Base-by-base conservation (phyloP, 2,888 invertebrate genomes). In the Drosophila tanythrix region DNA sequence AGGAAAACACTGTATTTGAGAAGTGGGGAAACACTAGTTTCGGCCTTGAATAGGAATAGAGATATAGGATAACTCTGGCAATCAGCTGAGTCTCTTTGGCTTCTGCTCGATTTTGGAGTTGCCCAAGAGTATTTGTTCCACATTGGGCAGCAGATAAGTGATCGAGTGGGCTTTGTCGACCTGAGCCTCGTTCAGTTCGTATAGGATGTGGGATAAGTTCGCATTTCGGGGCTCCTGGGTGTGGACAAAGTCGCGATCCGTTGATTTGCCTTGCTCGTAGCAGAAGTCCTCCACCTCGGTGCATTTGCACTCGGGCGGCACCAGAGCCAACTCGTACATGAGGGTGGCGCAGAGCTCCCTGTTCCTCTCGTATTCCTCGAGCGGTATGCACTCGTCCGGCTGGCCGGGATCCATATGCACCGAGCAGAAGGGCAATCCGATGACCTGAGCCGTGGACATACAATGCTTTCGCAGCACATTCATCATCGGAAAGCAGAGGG, bases 261-360 rank as follows among this genome's bases (percentile, higher is more conserved):
- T 29, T 0, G 53, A 6, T 8, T 67, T 70, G 29, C 79, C 81
- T 5, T 8, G 1, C 38, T 40, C 18, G 8, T 29, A 50, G 67
- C 84, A 82, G 10, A 52, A 74, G 11, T 76, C 57, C 8, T 29
- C 25, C 4, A 82, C 31, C 2, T 60, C 33, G 2, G 59, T 60
- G 57, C 82, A 83, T 35, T 83, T 83, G 65, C 82, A 83, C 0
- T 65, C 62, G 15, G 77, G 35, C 0, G 72, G 73, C 8, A 63
- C 55, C 33, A 63, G 35, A 0, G 77, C 77, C 33, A 77, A 29
- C 36, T 83, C 80, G n/a, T 40, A 85, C 15, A 83, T 18, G 2
- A 82, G 3, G 4, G 61, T 63, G 0, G 61, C 38, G 10, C 38
- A 71, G 0, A 85, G 72, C 5, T 66, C 27, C 7, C 46, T 18